A percentile compares a stretch with the other conserved stretches of the same genome.
Conservation (phyloP, 37 sponge, comb jelly and placozoan species). For the Hexactinellida sp. region DNA sequence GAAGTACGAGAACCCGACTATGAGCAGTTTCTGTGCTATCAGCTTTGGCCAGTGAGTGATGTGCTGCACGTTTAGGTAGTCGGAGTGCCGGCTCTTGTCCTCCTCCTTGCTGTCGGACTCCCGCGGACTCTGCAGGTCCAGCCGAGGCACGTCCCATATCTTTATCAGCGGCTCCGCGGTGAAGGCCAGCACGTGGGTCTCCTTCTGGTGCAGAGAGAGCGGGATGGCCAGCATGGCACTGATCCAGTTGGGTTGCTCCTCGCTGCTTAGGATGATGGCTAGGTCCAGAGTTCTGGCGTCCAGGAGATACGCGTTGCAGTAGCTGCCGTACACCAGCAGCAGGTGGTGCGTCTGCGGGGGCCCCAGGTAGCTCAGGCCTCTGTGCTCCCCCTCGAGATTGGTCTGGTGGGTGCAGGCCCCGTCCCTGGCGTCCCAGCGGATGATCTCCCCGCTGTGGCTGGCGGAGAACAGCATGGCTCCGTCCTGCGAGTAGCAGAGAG, state of each 20-base stretch:
- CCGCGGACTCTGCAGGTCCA: background rate
- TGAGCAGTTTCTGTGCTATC: background rate
- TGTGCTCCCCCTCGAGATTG: background rate
- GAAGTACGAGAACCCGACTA: background rate
- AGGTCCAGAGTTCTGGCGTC: slow-evolving; percentile 9
- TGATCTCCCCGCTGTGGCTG: background rate
- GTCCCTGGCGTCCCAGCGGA: slow-evolving; percentile 10
- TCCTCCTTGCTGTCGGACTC: background rate
- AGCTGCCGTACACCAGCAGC: background rate
- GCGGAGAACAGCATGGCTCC: background rate
- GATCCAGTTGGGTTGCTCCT: slow-evolving; percentile 13
- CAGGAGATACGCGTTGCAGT: slow-evolving; percentile 2
- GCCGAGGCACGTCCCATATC: slow-evolving; percentile 1
- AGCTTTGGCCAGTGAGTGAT: background rate
- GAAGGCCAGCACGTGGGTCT: background rate
- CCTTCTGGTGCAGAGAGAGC: background rate
- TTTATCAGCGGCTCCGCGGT: background rate
- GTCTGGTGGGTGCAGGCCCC: background rate
- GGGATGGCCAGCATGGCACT: background rate
- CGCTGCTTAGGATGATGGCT: background rate
- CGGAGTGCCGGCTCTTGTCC: background rate
- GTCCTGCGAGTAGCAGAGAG: slow-evolving; percentile 8
- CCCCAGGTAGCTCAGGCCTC: background rate
- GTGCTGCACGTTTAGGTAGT: background rate
- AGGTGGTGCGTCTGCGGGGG: background rate